phyloP scores from a whole-genome alignment of 2,888 invertebrate genomes.

The Phyllotreta striolata region DNA sequence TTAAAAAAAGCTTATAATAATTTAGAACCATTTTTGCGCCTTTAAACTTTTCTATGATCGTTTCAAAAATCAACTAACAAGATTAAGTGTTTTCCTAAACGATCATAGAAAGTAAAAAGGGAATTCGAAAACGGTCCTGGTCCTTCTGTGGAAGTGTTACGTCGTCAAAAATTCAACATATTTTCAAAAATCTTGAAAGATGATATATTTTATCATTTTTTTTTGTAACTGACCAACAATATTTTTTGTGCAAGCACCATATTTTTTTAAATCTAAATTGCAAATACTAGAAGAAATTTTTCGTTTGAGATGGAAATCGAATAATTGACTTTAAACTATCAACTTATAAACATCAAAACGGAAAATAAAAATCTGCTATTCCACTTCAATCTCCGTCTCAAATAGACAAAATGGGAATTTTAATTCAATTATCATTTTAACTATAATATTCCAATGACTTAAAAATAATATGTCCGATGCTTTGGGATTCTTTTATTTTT shows the following conservation, averaged over 20 bases:
- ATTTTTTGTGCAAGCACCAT: conserved; percentile 57
- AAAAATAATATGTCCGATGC: conserved; percentile 40
- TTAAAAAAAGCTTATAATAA: conserved; percentile 47
- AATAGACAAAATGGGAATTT: conserved; percentile 38
- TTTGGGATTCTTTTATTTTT: conserved; percentile 5
- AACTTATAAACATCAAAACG: conserved; percentile 39
- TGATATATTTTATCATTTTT: conserved; percentile 42
- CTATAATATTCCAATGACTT: conserved; percentile 42
- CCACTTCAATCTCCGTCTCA: conserved; percentile 38
- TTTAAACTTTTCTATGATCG: no score
- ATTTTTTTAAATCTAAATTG: conserved; percentile 47
- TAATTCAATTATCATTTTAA: conserved; percentile 39
- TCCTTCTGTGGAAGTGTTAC: conserved; percentile 14
- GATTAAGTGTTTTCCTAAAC: no score
- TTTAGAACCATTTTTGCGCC: conserved; percentile 6
- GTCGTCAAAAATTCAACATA: conserved; percentile 25
- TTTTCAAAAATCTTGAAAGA: conserved; percentile 37
- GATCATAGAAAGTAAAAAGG: neutral
- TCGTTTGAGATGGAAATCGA: conserved; percentile 44
- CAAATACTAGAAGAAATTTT: conserved; percentile 43
- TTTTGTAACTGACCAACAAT: conserved; percentile 51
- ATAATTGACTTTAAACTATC: conserved; percentile 32
- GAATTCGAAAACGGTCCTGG: conserved; percentile 8
- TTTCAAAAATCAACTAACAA: no score
- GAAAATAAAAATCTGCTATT: conserved; percentile 31